Conservation (phyloP, 2,888 invertebrate species). For the Eupithecia exiguata region DNA sequence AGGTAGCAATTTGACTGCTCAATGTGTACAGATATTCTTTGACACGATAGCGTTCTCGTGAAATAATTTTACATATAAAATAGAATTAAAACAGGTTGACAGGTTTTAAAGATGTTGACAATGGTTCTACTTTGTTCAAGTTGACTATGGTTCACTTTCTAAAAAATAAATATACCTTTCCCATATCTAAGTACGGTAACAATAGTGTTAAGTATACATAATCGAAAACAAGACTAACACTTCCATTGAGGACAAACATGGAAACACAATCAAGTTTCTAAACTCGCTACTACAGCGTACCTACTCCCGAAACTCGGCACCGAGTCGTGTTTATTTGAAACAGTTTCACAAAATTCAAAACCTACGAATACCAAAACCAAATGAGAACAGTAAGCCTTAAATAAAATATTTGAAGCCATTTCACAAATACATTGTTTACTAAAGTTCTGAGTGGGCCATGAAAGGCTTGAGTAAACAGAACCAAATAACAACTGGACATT, state of each 20-base stretch:
- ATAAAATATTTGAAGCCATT: conserved; percentile 24
- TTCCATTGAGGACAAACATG: conserved; percentile 32
- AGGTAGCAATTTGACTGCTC: not conserved
- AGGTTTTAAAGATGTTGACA: not conserved
- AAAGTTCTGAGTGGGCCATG: conserved; percentile 19
- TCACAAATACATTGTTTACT: conserved; percentile 31
- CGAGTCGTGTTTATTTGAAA: conserved; percentile 12
- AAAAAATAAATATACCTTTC: not conserved
- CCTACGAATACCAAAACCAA: conserved; percentile 13
- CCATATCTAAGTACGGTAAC: not conserved
- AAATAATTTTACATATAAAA: not conserved
- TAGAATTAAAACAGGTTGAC: not conserved
- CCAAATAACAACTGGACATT: conserved; percentile 34
- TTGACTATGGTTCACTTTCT: no score
- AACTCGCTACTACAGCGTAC: conserved; percentile 18
- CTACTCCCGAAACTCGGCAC: not conserved
- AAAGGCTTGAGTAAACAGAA: conserved; percentile 23
- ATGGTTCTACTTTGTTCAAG: not conserved
- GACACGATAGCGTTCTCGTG: not conserved
- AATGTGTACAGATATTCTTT: not conserved
- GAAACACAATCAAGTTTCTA: conserved; percentile 32
- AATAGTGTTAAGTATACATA: not conserved
- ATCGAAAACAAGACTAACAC: conserved; percentile 14
- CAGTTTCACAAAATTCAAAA: conserved; percentile 18
- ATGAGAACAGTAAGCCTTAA: conserved; percentile 18